Base-by-base conservation (phyloP, 2,888 invertebrate genomes). In the Epinotia nisella region DNA sequence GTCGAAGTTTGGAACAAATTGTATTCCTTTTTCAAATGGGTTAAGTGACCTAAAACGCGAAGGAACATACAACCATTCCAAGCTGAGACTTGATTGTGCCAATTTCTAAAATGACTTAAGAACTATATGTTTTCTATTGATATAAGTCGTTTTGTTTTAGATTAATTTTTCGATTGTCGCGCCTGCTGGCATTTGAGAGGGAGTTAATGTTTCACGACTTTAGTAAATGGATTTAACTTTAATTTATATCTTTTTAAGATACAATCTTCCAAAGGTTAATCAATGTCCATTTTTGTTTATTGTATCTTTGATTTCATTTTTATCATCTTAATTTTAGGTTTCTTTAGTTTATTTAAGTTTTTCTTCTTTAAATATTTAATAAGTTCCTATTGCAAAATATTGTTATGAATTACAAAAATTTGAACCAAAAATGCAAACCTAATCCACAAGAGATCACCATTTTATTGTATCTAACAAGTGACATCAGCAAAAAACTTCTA, bases 121-220 rank as follows among this genome's bases (percentile, higher is more conserved):
- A 21, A 21, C 24, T 24, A 24, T 11, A 5, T 1, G 13, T 56
- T 56, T 56, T 13, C 24, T 13, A 15, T 55, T 3, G 24, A 24
- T 56, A 24, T 55, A 55, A 55, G 21, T 21, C 24, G 13, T 56
- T 24, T 21, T 24, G 13, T 56, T 21, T 56, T 53, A 3, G 2
- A 5, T 10, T 1, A 24, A 21, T n/a, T n/a, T n/a, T n/a, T n/a
- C 0, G 4, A 24, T 21, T 56, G 24, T 24, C 21, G 55, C 13
- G 21, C 21, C 55, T 2, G 55, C 13, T 15, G 21, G 21, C 10
- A 4, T 56, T 55, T 56, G 21, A 56, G 13, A 56, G 55, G 24
- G 55, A 21, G 55, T 56, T 56, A 56, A 56, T 56, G 13, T 56
- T 56, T 56, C 13, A 56, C 21, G 15, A 13, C 55, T 21, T 24